Percentiles rank a stretch among this genome's conserved stretches.
phyloP scores from a whole-genome alignment of 2,888 invertebrate genomes.

The Synergus umbraculus region DNA sequence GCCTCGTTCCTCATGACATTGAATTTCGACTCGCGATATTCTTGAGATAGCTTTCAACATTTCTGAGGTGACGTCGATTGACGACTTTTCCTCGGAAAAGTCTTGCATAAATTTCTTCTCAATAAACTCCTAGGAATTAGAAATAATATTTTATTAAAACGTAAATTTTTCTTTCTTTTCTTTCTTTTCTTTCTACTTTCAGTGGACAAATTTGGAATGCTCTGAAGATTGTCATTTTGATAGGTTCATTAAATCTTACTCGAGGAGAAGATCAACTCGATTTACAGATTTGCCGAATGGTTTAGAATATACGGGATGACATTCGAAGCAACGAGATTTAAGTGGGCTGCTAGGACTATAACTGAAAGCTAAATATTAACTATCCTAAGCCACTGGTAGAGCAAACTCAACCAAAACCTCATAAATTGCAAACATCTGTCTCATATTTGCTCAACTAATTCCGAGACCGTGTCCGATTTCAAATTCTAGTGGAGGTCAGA shows the following conservation, averaged over 20 bases:
- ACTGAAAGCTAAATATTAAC: constrained; percentile 34
- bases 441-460: constrained; percentile 25
- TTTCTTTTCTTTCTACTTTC: not conserved
- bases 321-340: not conserved
- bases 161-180: too few species aligned
- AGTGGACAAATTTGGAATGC: not conserved
- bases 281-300: not conserved
- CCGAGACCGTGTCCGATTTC: not conserved
- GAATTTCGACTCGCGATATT: not conserved
- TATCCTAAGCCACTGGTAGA: constrained; percentile 25
- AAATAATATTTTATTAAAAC: too few species aligned
- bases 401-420: constrained; percentile 16
- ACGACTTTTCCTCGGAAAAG: not conserved
- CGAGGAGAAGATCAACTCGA: constrained; percentile 13
- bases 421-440: constrained; percentile 21
- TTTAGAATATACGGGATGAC: constrained; percentile 19
- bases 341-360: constrained; percentile 33
- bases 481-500: not conserved
- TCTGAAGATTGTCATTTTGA: not conserved
- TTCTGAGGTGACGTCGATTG: not conserved
- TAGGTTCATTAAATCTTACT: constrained; percentile 3
- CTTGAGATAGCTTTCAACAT: not conserved
- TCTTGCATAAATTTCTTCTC: not conserved
- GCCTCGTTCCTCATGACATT: not conserved
- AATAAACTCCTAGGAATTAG: too few species aligned